phyloP scores from a whole-genome alignment of 1,140 invertebrate species.

The Bombus impatiens region DNA sequence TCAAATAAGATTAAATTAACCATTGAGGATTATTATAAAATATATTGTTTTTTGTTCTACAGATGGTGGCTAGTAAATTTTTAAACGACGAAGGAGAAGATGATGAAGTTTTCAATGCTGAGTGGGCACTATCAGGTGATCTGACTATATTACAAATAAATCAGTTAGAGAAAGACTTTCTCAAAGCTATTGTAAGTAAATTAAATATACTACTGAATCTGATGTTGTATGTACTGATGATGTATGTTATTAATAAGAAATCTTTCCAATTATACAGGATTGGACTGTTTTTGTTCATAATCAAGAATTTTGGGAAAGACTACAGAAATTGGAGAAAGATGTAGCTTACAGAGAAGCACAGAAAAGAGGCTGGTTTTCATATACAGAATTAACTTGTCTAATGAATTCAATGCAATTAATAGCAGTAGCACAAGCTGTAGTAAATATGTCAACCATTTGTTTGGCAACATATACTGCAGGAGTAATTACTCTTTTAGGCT shows the following conservation, averaged over 20 bases:
- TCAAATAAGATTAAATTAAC: not conserved
- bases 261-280: constrained; percentile 84
- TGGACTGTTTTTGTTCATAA: constrained; percentile 91
- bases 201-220: not conserved
- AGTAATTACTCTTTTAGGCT: constrained; percentile 87
- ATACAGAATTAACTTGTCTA: constrained; percentile 89
- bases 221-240: too few relatives aligned
- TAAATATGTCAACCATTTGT: constrained; percentile 86
- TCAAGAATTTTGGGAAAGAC: constrained; percentile 87
- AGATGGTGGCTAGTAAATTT: constrained; percentile 98
- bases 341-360: constrained; percentile 88
- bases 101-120: constrained; percentile 92
- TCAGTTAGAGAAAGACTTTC: constrained; percentile 93
- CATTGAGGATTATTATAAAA: not conserved
- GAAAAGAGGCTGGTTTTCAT: constrained; percentile 92
- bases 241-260: constrained; percentile 56
- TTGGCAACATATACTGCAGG: constrained; percentile 88
- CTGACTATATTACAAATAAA: constrained; percentile 90
- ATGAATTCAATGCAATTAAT: constrained; percentile 82
- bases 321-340: constrained; percentile 87
- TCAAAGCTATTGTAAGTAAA: constrained; percentile 92
- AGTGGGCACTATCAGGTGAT: constrained; percentile 93
- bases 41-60: not conserved
- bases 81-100: constrained; percentile 95
- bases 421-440: constrained; percentile 83